phyloP scores from a whole-genome alignment of 2,888 invertebrate genomes.

The Conops quadrifasciatus region DNA sequence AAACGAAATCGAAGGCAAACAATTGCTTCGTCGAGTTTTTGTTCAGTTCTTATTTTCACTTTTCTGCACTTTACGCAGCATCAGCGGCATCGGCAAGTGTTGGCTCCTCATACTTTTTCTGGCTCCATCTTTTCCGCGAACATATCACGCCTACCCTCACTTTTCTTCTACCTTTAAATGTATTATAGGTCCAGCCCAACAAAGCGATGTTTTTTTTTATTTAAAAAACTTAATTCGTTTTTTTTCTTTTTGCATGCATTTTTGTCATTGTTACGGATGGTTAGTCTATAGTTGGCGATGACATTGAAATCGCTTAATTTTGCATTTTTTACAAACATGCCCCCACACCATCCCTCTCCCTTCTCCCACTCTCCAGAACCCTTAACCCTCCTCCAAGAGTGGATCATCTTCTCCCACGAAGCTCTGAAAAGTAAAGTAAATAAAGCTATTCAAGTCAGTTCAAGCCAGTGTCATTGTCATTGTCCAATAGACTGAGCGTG shows the following conservation, averaged over 20 bases:
- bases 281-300: background rate
- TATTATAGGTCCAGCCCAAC: constrained; percentile 50
- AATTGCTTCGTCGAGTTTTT: too few relatives aligned
- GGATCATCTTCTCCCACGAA: too few relatives aligned
- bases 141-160: background rate
- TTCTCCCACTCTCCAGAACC: too few relatives aligned
- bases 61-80: constrained; percentile 9
- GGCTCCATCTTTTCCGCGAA: background rate
- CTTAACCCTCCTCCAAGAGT: too few relatives aligned
- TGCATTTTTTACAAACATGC: background rate
- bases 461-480: constrained; percentile 5
- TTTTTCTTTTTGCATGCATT: constrained; percentile 37
- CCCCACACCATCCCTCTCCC: too few relatives aligned
- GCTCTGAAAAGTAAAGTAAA: too few relatives aligned
- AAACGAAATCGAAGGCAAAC: too few relatives aligned
- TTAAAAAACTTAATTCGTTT: too few relatives aligned
- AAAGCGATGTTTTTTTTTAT: constrained; percentile 47
- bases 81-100: background rate
- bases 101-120: background rate
- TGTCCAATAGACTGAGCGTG: background rate
- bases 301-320: constrained; percentile 33
- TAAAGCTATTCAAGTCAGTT: constrained; percentile 39
- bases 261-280: constrained; percentile 33
- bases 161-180: constrained; percentile 32
- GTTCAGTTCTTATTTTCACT: background rate